These are phyloP conservation scores for Osedax frankpressi DNA, from an alignment of 2,888 invertebrate genomes.

Conservation along the genomic window DNA sequence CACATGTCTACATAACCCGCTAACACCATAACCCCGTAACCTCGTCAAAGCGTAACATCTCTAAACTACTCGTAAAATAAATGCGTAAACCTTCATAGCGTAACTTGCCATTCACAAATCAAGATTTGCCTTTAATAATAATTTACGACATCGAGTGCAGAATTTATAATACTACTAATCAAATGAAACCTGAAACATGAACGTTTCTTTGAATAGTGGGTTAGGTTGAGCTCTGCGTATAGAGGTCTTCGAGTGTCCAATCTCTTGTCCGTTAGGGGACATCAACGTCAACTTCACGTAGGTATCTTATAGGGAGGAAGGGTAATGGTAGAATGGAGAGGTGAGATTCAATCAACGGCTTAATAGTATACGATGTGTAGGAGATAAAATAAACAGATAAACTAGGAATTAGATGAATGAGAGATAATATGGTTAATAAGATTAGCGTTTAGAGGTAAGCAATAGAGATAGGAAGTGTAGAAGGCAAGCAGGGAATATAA, in stretches of 20 bases:
- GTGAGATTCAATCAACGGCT: too few species aligned
- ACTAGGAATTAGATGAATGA: too few species aligned
- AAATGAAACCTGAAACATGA: conserved; percentile 64
- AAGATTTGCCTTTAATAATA: not conserved
- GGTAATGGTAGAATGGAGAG: too few species aligned
- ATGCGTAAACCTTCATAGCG: not conserved
- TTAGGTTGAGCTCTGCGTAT: conserved; percentile 82
- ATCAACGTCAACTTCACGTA: conserved; percentile 82
- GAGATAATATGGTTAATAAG: too few species aligned
- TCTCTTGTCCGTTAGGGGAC: conserved; percentile 81
- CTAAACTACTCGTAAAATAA: too few species aligned
- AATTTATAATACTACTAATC: not conserved
- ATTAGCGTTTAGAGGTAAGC: too few species aligned
- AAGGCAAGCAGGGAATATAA: not conserved
- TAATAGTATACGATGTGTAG: too few species aligned
- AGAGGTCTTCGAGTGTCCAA: conserved; percentile 81
- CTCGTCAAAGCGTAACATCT: too few species aligned
- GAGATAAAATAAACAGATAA: too few species aligned
- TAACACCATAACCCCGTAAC: too few species aligned
- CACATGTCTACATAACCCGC: too few species aligned
- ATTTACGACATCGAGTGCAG: not conserved
- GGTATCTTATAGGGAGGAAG: too few species aligned
- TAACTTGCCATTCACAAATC: not conserved
- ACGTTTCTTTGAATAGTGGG: conserved; percentile 86
- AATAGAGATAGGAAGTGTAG: not conserved